Evolutionary conservation across 2,113 vertebrate genomes (phyloP).

Genomic region (Trochalopteron elliotii): DNA sequence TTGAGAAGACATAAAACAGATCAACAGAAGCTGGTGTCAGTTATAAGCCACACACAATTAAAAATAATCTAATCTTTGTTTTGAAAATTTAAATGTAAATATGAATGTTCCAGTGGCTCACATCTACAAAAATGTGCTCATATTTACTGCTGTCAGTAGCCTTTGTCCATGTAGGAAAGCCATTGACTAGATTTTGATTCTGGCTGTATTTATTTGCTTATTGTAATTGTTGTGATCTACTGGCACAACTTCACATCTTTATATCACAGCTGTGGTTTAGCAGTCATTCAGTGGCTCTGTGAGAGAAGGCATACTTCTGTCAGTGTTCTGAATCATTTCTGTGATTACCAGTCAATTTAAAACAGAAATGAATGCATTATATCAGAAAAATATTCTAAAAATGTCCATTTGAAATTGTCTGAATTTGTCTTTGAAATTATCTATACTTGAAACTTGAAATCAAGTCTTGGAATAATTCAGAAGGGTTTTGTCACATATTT

Average conservation of each 20-base stretch:
- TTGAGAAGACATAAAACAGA: background rate
- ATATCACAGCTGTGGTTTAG: background rate
- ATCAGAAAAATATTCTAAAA: conserved; percentile 7
- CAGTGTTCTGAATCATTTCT: background rate
- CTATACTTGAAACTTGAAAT: background rate
- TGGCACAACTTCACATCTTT: background rate
- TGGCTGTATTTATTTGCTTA: conserved; percentile 46
- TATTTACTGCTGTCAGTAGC: conserved; percentile 13
- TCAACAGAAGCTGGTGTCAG: background rate
- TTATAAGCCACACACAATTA: conserved; percentile 12
- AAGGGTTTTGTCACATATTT: background rate
- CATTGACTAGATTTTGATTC: conserved; percentile 9
- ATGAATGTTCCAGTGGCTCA: background rate
- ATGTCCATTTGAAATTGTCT: background rate
- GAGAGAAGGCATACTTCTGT: background rate
- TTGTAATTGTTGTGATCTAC: background rate
- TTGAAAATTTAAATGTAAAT: conserved; percentile 35
- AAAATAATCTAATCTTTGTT: conserved; percentile 7
- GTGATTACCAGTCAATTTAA: background rate
- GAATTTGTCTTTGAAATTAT: background rate
- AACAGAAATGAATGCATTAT: background rate
- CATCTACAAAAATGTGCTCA: background rate
- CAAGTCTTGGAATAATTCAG: background rate
- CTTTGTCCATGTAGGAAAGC: conserved; percentile 13
- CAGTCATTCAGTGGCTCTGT: background rate